A percentile compares a stretch with the other conserved stretches of the same genome.
These are phyloP conservation scores for Philonicus albiceps DNA, from an alignment of 2,888 invertebrate genomes.

Conservation along the genomic window DNA sequence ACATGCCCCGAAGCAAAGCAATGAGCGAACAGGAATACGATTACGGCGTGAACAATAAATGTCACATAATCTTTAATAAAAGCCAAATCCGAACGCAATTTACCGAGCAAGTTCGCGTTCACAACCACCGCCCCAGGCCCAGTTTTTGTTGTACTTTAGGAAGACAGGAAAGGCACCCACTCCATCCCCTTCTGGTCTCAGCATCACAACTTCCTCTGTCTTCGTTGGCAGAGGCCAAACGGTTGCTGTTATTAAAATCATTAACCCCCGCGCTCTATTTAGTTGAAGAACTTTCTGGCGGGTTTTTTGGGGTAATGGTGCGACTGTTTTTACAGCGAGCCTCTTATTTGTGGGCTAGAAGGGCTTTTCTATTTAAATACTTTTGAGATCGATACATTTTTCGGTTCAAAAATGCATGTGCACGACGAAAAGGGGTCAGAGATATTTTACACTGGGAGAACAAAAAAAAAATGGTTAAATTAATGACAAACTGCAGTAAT, in stretches of 20 bases:
- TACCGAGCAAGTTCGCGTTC: constrained; percentile 30
- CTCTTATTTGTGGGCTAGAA: not conserved
- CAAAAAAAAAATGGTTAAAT: too few relatives aligned
- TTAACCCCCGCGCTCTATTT: constrained; percentile 25
- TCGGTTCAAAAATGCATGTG: not conserved
- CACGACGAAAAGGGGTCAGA: not conserved
- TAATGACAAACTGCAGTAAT: too few relatives aligned
- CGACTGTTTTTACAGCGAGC: not conserved
- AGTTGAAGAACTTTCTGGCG: constrained; percentile 1
- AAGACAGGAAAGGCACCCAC: not conserved
- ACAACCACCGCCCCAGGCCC: not conserved
- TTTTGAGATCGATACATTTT: not conserved
- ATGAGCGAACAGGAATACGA: constrained; percentile 51
- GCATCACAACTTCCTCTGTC: not conserved
- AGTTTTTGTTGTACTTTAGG: constrained; percentile 6
- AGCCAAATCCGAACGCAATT: constrained; percentile 54
- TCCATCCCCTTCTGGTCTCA: not conserved
- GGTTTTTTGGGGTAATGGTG: not conserved
- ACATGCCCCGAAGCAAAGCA: constrained; percentile 44
- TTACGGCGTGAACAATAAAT: constrained; percentile 63
- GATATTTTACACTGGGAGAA: too few relatives aligned
- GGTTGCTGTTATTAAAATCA: constrained; percentile 37
- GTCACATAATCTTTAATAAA: constrained; percentile 62
- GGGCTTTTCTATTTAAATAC: not conserved
- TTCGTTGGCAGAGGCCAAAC: not conserved